Percentiles rank a stretch among this genome's conserved stretches.
Evolutionary conservation across 2,888 invertebrate species (phyloP).

Genomic region (Tetheella fluctuosa): DNA sequence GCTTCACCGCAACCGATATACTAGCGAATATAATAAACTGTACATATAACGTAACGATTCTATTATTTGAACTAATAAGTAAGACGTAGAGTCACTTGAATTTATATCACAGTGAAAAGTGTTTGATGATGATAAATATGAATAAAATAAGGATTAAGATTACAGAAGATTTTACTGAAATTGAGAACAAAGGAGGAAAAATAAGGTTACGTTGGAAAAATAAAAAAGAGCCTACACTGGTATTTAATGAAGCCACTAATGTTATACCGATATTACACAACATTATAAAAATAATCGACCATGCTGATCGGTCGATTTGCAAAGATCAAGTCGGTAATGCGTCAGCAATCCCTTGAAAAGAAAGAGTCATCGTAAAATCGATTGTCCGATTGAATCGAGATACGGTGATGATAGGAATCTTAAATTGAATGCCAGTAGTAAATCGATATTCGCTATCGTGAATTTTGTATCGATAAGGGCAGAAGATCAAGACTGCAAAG

Average conservation of each 20-base stretch:
- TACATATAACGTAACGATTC: not conserved
- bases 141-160: too few species aligned
- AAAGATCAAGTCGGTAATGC: not conserved
- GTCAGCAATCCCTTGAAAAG: slow-evolving; percentile 7
- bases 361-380: slow-evolving; percentile 10
- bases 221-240: not conserved
- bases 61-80: not conserved
- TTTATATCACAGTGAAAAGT: too few species aligned
- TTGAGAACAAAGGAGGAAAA: not conserved
- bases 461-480: not conserved
- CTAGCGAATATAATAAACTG: not conserved
- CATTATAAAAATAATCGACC: slow-evolving; percentile 2
- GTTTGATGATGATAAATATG: too few species aligned
- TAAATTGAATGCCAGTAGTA: slow-evolving; percentile 1
- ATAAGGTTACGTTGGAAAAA: not conserved
- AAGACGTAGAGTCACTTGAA: too few species aligned
- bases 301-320: slow-evolving; percentile 7
- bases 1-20: slow-evolving; percentile 17
- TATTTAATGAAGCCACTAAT: not conserved
- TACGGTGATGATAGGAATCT: slow-evolving; percentile 2
- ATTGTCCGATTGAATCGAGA: slow-evolving; percentile 9
- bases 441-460: not conserved
- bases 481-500: not conserved
- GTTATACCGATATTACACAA: slow-evolving; percentile 9
- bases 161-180: too few species aligned